Evolutionary conservation across 2,888 invertebrate species (phyloP), one percentile per base, ranked within the genome.

Genomic region (Drosophila nr. fundita): DNA sequence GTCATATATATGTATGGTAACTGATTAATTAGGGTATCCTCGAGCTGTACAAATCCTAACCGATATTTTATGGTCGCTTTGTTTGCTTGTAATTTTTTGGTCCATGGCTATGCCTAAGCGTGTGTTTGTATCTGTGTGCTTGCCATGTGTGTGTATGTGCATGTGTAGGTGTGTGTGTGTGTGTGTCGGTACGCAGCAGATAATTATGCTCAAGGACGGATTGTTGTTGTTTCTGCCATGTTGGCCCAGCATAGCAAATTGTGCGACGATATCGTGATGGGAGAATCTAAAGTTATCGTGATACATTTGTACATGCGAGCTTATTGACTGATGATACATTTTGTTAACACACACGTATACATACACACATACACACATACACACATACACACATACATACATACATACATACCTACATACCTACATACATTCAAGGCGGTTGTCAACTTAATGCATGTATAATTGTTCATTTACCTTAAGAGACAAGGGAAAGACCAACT

Each of bases 171-270:
- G 32, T 48, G 42, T 57, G 40, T 57, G 40, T 49, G 53, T 64
- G 61, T 55, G 60, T 53, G 24, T 68, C 45, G 55, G 73, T 71
- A 68, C 65, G 68, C 60, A 50, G 65, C 30, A 67, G 76, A 82
- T 86, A 84, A 84, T 87, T 89, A 80, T 60, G 70, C 74, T 68
- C 71, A 84, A 78, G 89, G 80, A 68, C 75, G 58, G 52, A 50
- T 15, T 38, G 49, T 40, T 29, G 40, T 48, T 55, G 69, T 52
- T 40, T 48, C 42, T 62, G 27, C 52, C 21, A 4, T 34, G 32
- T 6, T 68, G 34, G 10, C 29, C 30, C 5, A 48, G 30, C 10
- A 15, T 13, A 29, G 21, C 29, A 45, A 64, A 38, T 30, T 60
- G 40, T 29, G 59, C 45, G 64, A 34, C 15, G 34, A 71, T 54